Base-by-base conservation (phyloP, 1,140 invertebrate genomes). In the Lineus longissimus region DNA sequence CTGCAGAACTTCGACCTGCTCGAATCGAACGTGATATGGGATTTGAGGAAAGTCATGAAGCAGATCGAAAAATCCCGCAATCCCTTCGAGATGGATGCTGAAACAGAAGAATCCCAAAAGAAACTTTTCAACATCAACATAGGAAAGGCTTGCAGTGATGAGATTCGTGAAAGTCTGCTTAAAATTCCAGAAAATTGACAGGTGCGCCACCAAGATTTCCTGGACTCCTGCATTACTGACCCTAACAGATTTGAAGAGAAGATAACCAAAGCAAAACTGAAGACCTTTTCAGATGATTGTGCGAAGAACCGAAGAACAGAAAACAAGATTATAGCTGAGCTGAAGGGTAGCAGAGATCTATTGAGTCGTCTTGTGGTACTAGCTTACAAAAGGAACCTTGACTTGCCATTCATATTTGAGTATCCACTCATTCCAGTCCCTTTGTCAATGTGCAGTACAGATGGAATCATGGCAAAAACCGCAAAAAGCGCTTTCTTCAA, bases 401-500 rank as follows among this genome's bases (percentile, higher is more conserved):
- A 62, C 30, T 33, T 62, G 9, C 17, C 54, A 1, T 6, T 23
- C 11, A 30, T 62, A 11, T 13, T 43, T 11, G 19, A 9, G n/a
- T 62, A 62, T 30, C 60, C 60, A 15, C 47, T 62, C 0, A 62
- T 45, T 0, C 41, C 60, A 17, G 47, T 62, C 22, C 60, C 60
- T 58, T 45, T 62, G 17, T 27, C 22, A 19, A 1, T 62, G 0
- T 55, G 60, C 22, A 9, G 11, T 4, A 55, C 2, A 15, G 60
- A 62, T 62, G 60, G 60, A 15, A 55, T 22, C 6, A 55, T 62
- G 60, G 17, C 11, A 9, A 62, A 62, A 55, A 62, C 60, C 6
- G 27, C 57, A 6, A 55, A 27, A 27, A 27, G 31, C 25, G 7
- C 31, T n/a, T 30, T 51, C 4, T n/a, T 51, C 4, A 27, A 19